These are phyloP conservation scores for Tyria jacobaeae DNA, from an alignment of 2,888 invertebrate species.

Conservation along the genomic window DNA sequence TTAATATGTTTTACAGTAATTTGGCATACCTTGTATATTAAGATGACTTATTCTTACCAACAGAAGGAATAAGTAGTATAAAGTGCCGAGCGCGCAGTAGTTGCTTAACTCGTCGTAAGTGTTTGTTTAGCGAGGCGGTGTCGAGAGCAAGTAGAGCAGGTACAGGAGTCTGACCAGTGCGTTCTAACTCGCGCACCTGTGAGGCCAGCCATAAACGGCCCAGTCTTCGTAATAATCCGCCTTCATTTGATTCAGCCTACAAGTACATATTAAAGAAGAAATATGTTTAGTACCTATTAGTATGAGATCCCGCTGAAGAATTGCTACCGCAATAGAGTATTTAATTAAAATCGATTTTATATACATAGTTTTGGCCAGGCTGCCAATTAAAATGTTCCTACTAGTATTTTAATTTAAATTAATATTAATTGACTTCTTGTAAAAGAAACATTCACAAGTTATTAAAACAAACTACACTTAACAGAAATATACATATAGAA, in stretches of 20 bases:
- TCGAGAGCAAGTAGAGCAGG: slow-evolving; percentile 97
- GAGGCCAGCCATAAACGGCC: slow-evolving; percentile 96
- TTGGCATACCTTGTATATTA: neutral
- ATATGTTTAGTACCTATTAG: neutral
- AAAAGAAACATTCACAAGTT: too few species aligned
- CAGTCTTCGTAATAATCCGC: slow-evolving; percentile 92
- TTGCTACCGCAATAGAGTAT: too few species aligned
- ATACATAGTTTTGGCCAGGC: too few species aligned
- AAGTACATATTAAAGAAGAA: slow-evolving; percentile 7
- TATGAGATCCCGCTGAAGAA: too few species aligned
- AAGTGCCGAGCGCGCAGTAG: slow-evolving; percentile 94
- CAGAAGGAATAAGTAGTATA: slow-evolving; percentile 94
- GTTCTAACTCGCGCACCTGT: slow-evolving; percentile 95
- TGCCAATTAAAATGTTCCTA: too few species aligned
- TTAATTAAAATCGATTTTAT: too few species aligned
- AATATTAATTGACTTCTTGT: too few species aligned
- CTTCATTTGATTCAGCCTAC: slow-evolving; percentile 65
- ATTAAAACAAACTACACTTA: too few species aligned
- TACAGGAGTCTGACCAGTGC: slow-evolving; percentile 86
- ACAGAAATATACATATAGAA: too few species aligned
- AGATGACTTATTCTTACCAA: slow-evolving; percentile 88
- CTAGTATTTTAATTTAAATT: too few species aligned
- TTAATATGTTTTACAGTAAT: neutral
- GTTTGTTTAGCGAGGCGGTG: slow-evolving; percentile 92
- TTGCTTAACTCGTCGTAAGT: slow-evolving; percentile 92